phyloP scores from a whole-genome alignment of 2,888 invertebrate genomes.

The Antheraea yamamai region DNA sequence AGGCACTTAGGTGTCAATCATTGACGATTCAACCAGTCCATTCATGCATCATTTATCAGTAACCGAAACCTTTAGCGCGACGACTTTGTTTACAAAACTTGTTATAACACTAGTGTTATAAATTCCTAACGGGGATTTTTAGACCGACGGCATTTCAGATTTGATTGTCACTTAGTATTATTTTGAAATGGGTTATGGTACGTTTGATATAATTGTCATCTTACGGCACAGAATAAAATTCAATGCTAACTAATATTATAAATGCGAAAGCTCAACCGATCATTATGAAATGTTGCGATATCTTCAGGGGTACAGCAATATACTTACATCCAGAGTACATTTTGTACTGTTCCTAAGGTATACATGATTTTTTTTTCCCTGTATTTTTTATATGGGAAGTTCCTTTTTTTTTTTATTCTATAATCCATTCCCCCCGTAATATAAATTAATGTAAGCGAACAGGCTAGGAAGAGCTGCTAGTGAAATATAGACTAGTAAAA shows the following conservation, averaged over 20 bases:
- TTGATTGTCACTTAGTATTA: slow-evolving; percentile 1
- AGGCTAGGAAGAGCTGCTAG: too few species aligned
- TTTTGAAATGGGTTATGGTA: not conserved
- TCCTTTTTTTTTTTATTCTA: too few species aligned
- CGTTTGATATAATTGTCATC: not conserved
- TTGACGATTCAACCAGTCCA: slow-evolving; percentile 13
- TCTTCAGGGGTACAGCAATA: too few species aligned
- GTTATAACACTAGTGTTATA: slow-evolving; percentile 15
- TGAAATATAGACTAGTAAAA: too few species aligned
- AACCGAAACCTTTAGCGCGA: slow-evolving; percentile 12
- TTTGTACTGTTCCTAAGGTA: too few species aligned
- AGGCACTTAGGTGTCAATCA: slow-evolving; percentile 14
- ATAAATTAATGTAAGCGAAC: too few species aligned
- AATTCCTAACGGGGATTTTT: slow-evolving; percentile 8
- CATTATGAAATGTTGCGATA: too few species aligned
- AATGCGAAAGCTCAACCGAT: not conserved
- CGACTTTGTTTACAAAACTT: slow-evolving; percentile 14
- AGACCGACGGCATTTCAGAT: not conserved
- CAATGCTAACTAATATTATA: not conserved
- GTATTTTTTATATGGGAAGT: too few species aligned
- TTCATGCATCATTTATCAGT: slow-evolving; percentile 16
- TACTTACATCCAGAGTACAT: too few species aligned
- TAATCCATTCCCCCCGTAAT: too few species aligned
- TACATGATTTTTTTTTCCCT: too few species aligned
- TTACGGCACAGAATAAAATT: not conserved